These are phyloP conservation scores for Cebidichthys violaceus DNA, from an alignment of 2,113 vertebrate genomes.

Conservation along the genomic window DNA sequence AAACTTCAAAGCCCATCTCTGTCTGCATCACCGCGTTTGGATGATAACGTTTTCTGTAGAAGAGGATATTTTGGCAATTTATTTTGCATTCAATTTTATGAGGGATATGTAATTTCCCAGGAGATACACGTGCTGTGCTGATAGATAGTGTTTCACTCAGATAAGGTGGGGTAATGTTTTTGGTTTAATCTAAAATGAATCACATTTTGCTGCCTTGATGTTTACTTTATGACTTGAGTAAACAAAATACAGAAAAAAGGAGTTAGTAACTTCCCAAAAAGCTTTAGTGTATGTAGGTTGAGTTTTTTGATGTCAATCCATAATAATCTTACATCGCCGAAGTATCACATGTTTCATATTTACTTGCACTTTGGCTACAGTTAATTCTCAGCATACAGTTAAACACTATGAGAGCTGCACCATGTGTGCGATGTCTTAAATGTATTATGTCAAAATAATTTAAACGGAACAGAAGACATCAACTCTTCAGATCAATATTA, in stretches of 20 bases:
- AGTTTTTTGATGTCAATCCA: conserved; percentile 34
- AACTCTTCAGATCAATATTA: conserved; percentile 30
- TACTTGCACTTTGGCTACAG: conserved; percentile 1
- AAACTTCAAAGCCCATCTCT: conserved; percentile 55
- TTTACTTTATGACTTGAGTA: conserved; percentile 39
- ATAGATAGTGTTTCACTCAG: conserved; percentile 27
- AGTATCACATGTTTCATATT: conserved; percentile 51
- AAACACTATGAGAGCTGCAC: conserved; percentile 17
- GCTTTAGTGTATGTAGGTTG: not conserved
- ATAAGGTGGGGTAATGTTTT: conserved; percentile 39
- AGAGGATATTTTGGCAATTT: conserved; percentile 52
- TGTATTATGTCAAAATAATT: conserved; percentile 12
- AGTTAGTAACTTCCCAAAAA: conserved; percentile 24
- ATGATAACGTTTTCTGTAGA: conserved; percentile 41
- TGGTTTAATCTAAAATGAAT: conserved; percentile 53
- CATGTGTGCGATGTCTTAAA: not conserved
- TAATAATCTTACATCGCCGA: not conserved
- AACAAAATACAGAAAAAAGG: conserved; percentile 14
- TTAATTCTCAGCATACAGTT: conserved; percentile 29
- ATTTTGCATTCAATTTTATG: conserved; percentile 47
- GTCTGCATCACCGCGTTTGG: conserved; percentile 24
- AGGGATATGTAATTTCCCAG: conserved; percentile 57
- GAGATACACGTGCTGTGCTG: conserved; percentile 42
- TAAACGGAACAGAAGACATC: not conserved
- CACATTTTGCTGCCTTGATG: conserved; percentile 30